phyloP scores from a whole-genome alignment of 2,113 vertebrate species.

The Gasterosteus aculeatus region DNA sequence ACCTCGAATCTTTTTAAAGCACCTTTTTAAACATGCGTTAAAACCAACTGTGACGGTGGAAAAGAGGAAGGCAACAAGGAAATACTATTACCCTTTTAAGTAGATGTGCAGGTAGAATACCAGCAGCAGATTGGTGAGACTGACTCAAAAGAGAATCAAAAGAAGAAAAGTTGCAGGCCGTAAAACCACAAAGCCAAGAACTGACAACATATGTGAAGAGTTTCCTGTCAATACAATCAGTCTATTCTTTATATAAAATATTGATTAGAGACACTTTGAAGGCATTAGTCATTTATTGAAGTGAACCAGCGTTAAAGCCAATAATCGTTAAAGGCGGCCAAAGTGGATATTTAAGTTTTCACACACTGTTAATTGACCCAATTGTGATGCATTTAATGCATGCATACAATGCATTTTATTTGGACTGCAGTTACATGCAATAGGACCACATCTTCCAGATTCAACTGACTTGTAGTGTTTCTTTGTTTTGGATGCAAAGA shows the following conservation, averaged over 20 bases:
- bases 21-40: background rate
- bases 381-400: background rate
- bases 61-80: background rate
- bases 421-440: background rate
- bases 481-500: conserved; percentile 1
- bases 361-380: background rate
- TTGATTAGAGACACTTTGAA: conserved; percentile 7
- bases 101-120: background rate
- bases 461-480: background rate
- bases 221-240: background rate
- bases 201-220: background rate
- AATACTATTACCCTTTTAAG: background rate
- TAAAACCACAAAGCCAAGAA: background rate
- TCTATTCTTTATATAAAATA: conserved; percentile 9
- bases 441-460: background rate
- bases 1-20: background rate
- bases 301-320: background rate
- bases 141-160: background rate
- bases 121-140: background rate
- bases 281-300: conserved; percentile 12
- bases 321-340: no score
- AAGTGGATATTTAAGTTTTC: background rate
- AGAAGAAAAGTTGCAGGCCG: background rate
- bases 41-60: background rate
- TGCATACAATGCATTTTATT: background rate